Evolutionary conservation across 92 coral and sea anemone species (phyloP), one percentile per base, ranked within the genome.

Genomic region (Muricea muricata): DNA sequence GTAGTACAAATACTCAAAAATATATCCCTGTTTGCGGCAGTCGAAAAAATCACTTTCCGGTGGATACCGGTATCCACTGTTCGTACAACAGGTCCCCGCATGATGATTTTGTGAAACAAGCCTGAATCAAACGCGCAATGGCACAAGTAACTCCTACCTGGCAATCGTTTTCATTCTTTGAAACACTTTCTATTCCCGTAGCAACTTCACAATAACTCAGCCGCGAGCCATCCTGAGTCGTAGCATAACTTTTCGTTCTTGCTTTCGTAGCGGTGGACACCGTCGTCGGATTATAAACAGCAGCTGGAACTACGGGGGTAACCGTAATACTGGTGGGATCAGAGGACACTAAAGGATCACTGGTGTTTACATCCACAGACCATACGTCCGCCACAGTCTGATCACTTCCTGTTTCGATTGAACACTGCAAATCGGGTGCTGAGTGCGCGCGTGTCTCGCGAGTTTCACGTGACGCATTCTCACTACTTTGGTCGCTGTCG

Each of bases 401-500:
- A 79, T 78, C 80, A 60, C 45, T 20, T 14, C 73, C 67, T 39
- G 68, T 74, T 15, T 80, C 85, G 0, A 87, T 73, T 47, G 86
- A 78, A 20, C 92, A 79, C 11, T 89, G 70, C 21, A 89, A 82
- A 24, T 74, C 77, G 0, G 90, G 76, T 34, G 91, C 75, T 15
- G 91, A 67, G 73, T 90, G 90, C 23, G 90, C 81, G 55, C 79
- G 73, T 7, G 48, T 35, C 69, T 50, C 66, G 29, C 87, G 87
- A 45, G 78, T 73, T 11, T 37, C 84, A 31, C 65, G 45, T 47
- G 42, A 80, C 20, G 31, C 74, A 54, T 55, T 54, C 41, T 55
- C 50, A 58, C 28, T 35, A 6, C 24, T 26, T 25, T 84, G 91
- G 14, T 93, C 94, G 14, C 71, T 84, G 10, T 75, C 26, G 28